phyloP scores from a whole-genome alignment of 2,113 vertebrate species.

The Gallinago undulata region DNA sequence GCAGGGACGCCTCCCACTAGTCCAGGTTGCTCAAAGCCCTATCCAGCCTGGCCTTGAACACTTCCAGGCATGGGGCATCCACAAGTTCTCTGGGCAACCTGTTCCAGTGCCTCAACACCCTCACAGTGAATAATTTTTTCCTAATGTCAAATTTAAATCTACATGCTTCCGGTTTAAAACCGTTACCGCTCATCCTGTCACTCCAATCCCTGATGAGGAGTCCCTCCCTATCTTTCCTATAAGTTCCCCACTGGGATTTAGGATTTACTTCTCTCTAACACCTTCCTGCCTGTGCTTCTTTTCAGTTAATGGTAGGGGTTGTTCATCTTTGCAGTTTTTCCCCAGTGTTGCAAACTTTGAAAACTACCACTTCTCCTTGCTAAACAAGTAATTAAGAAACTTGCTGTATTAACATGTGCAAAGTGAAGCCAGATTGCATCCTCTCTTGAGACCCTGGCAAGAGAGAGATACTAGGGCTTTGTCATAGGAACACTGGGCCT shows the following conservation, averaged over 20 bases:
- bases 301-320: neutral
- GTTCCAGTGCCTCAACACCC: neutral
- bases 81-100: neutral
- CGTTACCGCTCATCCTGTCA: neutral
- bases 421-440: neutral
- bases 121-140: neutral
- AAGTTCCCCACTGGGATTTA: neutral
- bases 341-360: neutral
- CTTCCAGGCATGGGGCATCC: neutral
- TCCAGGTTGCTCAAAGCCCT: neutral
- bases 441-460: conserved; percentile 23
- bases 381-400: conserved; percentile 43
- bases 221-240: neutral
- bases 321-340: neutral
- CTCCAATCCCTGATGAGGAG: neutral
- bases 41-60: neutral
- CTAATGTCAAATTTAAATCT: neutral
- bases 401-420: conserved; percentile 9
- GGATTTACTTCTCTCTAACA: neutral
- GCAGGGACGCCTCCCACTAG: neutral
- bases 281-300: neutral
- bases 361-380: neutral
- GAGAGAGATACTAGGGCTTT: conserved; percentile 39
- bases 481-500: neutral
- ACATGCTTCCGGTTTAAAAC: neutral